Percentiles rank a stretch among this genome's conserved stretches.
These are phyloP conservation scores for Hemithea aestivaria DNA, from an alignment of 2,888 invertebrate genomes.

Conservation along the genomic window DNA sequence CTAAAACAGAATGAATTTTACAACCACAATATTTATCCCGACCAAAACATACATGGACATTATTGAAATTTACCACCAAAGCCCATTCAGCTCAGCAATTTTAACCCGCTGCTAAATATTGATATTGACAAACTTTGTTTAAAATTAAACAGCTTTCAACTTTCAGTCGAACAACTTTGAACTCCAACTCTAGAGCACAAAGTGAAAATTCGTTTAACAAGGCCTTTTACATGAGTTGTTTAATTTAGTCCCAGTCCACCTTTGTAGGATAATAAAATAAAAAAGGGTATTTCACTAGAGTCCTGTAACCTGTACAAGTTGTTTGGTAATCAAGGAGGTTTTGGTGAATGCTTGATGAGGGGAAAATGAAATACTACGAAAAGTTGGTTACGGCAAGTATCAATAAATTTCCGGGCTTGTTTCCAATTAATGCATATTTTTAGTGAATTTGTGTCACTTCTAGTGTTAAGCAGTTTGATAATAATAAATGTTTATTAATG, in stretches of 20 bases:
- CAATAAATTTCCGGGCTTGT: too few species aligned
- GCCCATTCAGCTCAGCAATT: slow-evolving; percentile 40
- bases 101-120: slow-evolving; percentile 48
- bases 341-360: slow-evolving; percentile 20
- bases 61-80: slow-evolving; percentile 40
- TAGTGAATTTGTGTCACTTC: too few species aligned
- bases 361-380: slow-evolving; percentile 2
- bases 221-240: slow-evolving; percentile 41
- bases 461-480: too few species aligned
- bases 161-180: slow-evolving; percentile 25
- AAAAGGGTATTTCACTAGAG: slow-evolving; percentile 41
- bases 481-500: too few species aligned
- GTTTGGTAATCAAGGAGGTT: too few species aligned
- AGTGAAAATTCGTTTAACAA: slow-evolving; percentile 34
- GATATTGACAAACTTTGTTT: slow-evolving; percentile 43
- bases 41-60: slow-evolving; percentile 26
- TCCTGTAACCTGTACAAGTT: slow-evolving; percentile 36
- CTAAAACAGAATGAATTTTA: slow-evolving; percentile 14
- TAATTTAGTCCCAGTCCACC: slow-evolving; percentile 54
- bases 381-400: neutral
- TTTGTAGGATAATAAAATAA: slow-evolving; percentile 53
- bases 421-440: too few species aligned
- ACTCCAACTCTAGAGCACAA: slow-evolving; percentile 32
- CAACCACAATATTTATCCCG: slow-evolving; percentile 13
- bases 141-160: slow-evolving; percentile 27